Base-by-base conservation (phyloP, 1,140 invertebrate species). In the Zeugodacus cucurbitae region DNA sequence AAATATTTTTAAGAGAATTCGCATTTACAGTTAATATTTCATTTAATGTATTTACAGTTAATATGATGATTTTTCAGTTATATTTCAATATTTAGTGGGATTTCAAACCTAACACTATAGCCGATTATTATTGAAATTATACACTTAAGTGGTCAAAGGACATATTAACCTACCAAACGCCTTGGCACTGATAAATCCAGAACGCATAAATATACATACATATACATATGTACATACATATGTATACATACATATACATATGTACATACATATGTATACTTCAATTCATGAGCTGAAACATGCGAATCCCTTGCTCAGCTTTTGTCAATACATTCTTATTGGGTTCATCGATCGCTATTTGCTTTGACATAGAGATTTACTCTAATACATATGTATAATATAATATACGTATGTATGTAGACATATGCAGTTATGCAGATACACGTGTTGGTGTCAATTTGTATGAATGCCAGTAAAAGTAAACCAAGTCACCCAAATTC, bases 281-380 rank as follows among this genome's bases (percentile, higher is more conserved):
- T 7, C 58, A n/a, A n/a, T 62, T 29, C 26, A 26, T 26, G 8
- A 20, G 34, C 67, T 29, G 44, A 48, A 48, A 48, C 44, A 11
- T 3, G 41, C 6, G 22, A 48, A 78, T 2, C 10, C 37, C 32
- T 20, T 20, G 48, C 41, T 44, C 74, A 78, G 11, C 2, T n/a
- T 17, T 20, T n/a, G n/a, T 1, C 74, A 37, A 29, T 14, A 34
- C 29, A n/a, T 74, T 41, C 41, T 82, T 82, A 48, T 82, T 44
- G 74, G 22, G 41, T 82, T 82, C 74, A 82, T 82, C 74, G 74
- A 82, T 26, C 41, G 74, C 22, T 14, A 48, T 48, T 82, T 82
- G 34, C 34, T 48, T 22, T 29, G 74, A 11, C 58, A 3, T 82
- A 82, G 1, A 44, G 14, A 70, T 14, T 0, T 67, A 67, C 58